Base-by-base conservation (phyloP, 2,888 invertebrate species). In the Synanthedon vespiformis region DNA sequence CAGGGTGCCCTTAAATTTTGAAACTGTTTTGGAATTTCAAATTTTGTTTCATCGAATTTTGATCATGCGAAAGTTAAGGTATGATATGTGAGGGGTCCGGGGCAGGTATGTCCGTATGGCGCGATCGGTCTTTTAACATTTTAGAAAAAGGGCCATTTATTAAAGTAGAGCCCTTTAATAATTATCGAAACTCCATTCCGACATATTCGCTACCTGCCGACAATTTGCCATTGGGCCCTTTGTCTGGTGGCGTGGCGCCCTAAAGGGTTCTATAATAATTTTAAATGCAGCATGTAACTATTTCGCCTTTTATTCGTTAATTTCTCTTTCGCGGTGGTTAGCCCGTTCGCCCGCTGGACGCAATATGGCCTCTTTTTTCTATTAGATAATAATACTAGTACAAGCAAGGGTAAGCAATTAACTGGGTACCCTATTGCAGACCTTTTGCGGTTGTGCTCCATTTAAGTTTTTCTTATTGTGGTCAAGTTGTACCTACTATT, bases 191-290 rank as follows among this genome's bases (percentile, higher is more conserved):
- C 72, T 77, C 70, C 76, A 75, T 75, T 82, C 74, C 75, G 71
- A 72, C 75, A 80, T 84, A 85, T 86, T 87, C 85, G 86, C 87
- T 87, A 87, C 87, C 85, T 86, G 86, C 86, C 76, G 75, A 73
- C 82, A 85, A 82, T 87, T 87, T 81, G 86, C 82, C 81, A 86
- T 83, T 85, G 77, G 81, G 74, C 74, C 72, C 79, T 80, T 87
- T 87, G 86, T 87, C 79, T 84, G 86, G 71, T 85, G 82, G 86
- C 77, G 85, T 85, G 87, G 87, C 86, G 86, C 86, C 86, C 87
- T 78, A 87, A 87, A 87, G 87, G 87, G 87, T 84, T 87, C 77
- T 79, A n/a, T n/a, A n/a, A n/a, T n/a, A 85, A 87, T 86, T 86
- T 78, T 81, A 84, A 87, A 87, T 85, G 81, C 77, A 74, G 69